Conservation (phyloP, 2,888 invertebrate species). For the Spisula subtruncata region DNA sequence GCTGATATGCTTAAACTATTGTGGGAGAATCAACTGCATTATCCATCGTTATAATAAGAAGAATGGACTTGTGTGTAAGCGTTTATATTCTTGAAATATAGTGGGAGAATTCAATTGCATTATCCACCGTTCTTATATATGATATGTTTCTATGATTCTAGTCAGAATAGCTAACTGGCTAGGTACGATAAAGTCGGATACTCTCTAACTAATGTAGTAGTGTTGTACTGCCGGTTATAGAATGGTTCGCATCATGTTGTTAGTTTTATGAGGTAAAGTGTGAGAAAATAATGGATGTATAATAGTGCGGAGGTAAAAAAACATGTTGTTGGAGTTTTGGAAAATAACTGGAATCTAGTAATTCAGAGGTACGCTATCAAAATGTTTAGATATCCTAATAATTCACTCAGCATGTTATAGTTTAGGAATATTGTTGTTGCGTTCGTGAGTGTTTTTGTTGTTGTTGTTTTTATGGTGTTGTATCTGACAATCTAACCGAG, state of each 20-base stretch:
- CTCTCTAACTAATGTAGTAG: not conserved
- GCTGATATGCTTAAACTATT: too few relatives aligned
- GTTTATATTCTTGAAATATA: not conserved
- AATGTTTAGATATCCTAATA: too few relatives aligned
- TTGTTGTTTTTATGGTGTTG: too few relatives aligned
- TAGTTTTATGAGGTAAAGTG: not conserved
- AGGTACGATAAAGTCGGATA: constrained; percentile 2
- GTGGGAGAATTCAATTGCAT: not conserved
- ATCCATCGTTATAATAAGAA: too few relatives aligned
- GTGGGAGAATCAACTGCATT: too few relatives aligned
- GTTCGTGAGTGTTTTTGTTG: too few relatives aligned
- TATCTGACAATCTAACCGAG: too few relatives aligned
- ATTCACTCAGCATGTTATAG: too few relatives aligned
- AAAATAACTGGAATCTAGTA: not conserved
- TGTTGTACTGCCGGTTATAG: not conserved
- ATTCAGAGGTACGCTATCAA: not conserved
- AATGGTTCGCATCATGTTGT: constrained; percentile 6
- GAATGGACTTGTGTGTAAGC: too few relatives aligned
- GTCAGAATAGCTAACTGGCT: not conserved
- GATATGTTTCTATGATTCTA: not conserved
- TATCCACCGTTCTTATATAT: too few relatives aligned
- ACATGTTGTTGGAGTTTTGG: not conserved
- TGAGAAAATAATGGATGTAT: not conserved
- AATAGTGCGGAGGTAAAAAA: not conserved
- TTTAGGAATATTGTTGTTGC: too few relatives aligned